Conservation (phyloP, 2,888 invertebrate species). For the Seladonia tumulorum region DNA sequence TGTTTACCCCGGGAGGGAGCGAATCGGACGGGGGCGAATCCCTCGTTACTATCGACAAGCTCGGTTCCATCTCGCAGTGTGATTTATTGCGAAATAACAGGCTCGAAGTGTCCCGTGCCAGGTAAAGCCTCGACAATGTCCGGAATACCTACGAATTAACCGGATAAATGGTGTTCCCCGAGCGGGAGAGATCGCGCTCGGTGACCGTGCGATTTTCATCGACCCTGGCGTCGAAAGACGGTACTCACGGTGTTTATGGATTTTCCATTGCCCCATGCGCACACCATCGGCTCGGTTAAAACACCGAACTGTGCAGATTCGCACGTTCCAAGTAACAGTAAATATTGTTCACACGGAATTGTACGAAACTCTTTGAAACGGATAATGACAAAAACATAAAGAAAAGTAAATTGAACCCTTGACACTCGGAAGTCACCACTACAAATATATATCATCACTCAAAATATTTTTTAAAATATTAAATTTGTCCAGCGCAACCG, state of each 20-base stretch:
- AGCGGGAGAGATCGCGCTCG: conserved; percentile 38
- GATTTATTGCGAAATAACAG: conserved; percentile 80
- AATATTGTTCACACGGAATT: not conserved
- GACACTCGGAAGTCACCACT: not conserved
- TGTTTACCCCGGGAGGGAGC: conserved; percentile 55
- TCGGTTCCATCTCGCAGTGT: conserved; percentile 70
- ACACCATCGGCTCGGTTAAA: not conserved
- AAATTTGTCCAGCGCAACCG: not conserved
- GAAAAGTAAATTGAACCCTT: not conserved
- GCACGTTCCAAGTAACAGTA: not conserved
- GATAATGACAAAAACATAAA: not conserved
- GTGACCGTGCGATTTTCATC: conserved; percentile 57
- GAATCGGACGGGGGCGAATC: conserved; percentile 59
- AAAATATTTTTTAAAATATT: not conserved
- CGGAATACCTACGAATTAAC: conserved; percentile 75
- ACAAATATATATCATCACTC: not conserved
- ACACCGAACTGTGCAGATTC: too few species aligned
- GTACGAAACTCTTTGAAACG: not conserved
- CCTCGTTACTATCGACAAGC: conserved; percentile 71
- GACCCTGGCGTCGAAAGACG: conserved; percentile 1
- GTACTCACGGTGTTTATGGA: not conserved
- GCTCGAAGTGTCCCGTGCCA: conserved; percentile 70
- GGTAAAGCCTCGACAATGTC: conserved; percentile 71
- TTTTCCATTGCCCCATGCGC: not conserved
- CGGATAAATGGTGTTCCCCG: conserved; percentile 54